Evolutionary conservation across 2,888 invertebrate genomes (phyloP), one percentile per base, ranked within the genome.

Genomic region (Anodontia alba): DNA sequence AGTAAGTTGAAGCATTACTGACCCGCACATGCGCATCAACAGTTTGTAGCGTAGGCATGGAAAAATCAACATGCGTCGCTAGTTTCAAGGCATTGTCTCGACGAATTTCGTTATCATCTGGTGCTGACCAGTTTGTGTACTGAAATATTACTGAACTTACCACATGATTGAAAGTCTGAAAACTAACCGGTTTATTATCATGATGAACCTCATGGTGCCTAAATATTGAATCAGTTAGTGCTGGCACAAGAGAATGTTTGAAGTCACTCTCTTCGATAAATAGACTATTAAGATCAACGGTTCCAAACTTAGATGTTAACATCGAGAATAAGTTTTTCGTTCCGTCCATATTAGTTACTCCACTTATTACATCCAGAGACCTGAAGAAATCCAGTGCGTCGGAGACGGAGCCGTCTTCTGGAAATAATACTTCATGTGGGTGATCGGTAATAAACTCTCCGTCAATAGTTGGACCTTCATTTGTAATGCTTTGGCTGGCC

Each of bases 71-170:
- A 42, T 86, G 83, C 3, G 76, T 81, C 10, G 81, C 72, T 10
- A 86, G 77, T 23, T 62, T 62, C 20, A 81, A 51, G 3, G 81
- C 43, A 42, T 77, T 81, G 3, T 79, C 54, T 49, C 68, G 67
- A 17, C 83, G 69, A 42, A 49, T 67, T 1, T 67, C 26, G 33
- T 46, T 75, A n/a, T 62, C 71, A 33, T 79, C 71, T 2, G 86
- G 86, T 57, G 81, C 81, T 7, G 83, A 74, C 86, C 86, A 86
- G 67, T 83, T 86, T n/a, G 83, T 79, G 26, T 81, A 86, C 5
- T 81, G 76, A 42, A 75, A 81, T 26, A 78, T 71, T 5, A 77
- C 73, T 5, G 81, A 67, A 3, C 62, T 42, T 33, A 54, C 31
- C 0, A 86, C 67, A 36, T 76, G 73, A 26, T 74, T 68, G 20